Evolutionary conservation across 1,140 invertebrate species (phyloP), one percentile per base, ranked within the genome.

Genomic region (Camponotus floridanus): DNA sequence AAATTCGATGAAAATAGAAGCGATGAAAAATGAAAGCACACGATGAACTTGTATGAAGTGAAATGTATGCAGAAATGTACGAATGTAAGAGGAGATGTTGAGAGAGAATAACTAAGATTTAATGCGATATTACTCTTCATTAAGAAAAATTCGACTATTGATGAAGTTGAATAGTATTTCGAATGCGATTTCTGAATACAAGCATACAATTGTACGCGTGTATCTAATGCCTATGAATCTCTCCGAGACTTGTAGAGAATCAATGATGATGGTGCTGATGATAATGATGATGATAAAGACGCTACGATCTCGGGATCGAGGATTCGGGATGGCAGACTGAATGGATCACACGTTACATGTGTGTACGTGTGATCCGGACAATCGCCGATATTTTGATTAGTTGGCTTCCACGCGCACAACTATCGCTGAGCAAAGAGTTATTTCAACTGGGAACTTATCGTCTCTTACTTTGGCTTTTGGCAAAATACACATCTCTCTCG

Each of bases 351-450:
- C 80, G 9, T 2, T 67, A 48, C 70, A 36, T 42, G 9, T 39
- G 67, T 71, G 18, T 33, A 39, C 61, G 85, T 92, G 93, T 94
- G 93, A 90, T 91, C 91, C 93, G 93, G 92, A 92, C 92, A 93
- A 91, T 91, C 91, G 88, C 83, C 88, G 74, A 71, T 36, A 71
- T 36, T 86, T 51, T 89, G 86, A 91, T 95, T 93, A 92, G 91
- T 94, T 93, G 93, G 92, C 94, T 93, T 94, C 94, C 94, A 95
- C 94, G 92, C 93, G 94, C 94, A 95, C 94, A 95, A 94, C 93
- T 94, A 95, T 95, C 94, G 90, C 94, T 93, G 94, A 94, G 92
- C 94, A 94, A 94, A 93, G 94, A 95, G 94, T 95, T 95, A 95
- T 95, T 95, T 94, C 94, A 95, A 94, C 86, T 86, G 80, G 45